Percentiles rank a stretch among this genome's conserved stretches.
Conservation (phyloP, 1,140 invertebrate genomes). For the Druon quercuslanigerum region DNA sequence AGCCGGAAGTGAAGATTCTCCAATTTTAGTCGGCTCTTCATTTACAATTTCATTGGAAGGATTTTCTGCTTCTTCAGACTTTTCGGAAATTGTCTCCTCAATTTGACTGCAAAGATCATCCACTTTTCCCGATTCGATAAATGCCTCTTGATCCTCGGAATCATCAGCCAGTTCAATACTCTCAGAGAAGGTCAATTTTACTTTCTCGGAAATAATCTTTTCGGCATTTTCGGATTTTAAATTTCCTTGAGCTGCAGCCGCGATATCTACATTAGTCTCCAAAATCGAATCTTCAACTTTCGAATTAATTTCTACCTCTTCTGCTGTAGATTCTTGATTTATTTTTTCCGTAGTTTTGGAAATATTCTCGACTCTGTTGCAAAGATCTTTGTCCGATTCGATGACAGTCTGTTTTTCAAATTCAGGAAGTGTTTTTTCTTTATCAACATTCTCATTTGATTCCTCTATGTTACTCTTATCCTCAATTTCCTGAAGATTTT, state of each 20-base stretch:
- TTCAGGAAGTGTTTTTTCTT: too few relatives aligned
- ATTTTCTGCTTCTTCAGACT: neutral
- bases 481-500: conserved; percentile 10
- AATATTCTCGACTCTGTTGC: neutral
- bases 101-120: conserved; percentile 15
- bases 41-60: neutral
- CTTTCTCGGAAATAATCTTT: too few relatives aligned
- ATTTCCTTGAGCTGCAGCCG: too few relatives aligned
- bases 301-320: too few relatives aligned
- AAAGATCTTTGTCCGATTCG: neutral
- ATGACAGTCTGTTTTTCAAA: too few relatives aligned
- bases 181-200: neutral
- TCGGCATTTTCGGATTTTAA: too few relatives aligned
- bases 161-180: conserved; percentile 4
- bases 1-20: neutral
- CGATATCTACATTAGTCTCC: too few relatives aligned
- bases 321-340: too few relatives aligned
- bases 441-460: neutral
- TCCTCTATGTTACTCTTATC: neutral
- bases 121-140: conserved; percentile 3
- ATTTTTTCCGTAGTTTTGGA: too few relatives aligned
- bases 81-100: neutral
- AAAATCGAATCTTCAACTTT: too few relatives aligned
- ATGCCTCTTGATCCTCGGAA: conserved; percentile 20
- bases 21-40: neutral